Conservation (phyloP, 2,113 vertebrate genomes). For the Rafetus swinhoei region DNA sequence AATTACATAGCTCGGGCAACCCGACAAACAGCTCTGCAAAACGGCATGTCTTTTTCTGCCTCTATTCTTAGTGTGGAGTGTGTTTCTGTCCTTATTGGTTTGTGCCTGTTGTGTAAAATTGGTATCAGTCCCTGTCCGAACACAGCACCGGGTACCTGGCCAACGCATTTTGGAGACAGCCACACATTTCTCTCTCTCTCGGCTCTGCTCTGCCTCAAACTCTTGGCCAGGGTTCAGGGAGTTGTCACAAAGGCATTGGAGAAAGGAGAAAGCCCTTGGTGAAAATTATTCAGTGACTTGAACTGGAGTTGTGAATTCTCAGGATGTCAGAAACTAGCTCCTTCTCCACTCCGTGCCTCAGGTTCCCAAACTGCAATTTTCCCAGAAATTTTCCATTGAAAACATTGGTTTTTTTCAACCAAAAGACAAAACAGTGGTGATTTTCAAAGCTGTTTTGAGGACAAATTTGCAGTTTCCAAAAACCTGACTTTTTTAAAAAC, state of each 20-base stretch:
- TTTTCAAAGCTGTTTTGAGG: background rate
- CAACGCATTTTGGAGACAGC: background rate
- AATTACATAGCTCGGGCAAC: background rate
- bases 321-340: too few relatives aligned
- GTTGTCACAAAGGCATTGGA: background rate
- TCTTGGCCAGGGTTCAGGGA: background rate
- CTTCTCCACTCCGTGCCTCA: too few relatives aligned
- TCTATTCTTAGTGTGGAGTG: background rate
- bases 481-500: background rate
- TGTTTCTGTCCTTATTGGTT: background rate
- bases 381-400: background rate
- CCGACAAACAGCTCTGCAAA: background rate
- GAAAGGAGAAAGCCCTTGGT: background rate
- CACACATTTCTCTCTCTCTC: background rate
- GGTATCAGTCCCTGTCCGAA: background rate
- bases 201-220: background rate
- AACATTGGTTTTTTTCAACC: background rate
- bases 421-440: background rate
- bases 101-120: background rate
- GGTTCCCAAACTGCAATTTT: background rate
- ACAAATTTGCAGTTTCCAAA: background rate
- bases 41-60: background rate
- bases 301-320: background rate
- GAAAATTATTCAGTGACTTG: background rate
- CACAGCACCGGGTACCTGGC: background rate